Evolutionary conservation across 2,888 invertebrate species (phyloP).

Genomic region (Tuta absoluta): DNA sequence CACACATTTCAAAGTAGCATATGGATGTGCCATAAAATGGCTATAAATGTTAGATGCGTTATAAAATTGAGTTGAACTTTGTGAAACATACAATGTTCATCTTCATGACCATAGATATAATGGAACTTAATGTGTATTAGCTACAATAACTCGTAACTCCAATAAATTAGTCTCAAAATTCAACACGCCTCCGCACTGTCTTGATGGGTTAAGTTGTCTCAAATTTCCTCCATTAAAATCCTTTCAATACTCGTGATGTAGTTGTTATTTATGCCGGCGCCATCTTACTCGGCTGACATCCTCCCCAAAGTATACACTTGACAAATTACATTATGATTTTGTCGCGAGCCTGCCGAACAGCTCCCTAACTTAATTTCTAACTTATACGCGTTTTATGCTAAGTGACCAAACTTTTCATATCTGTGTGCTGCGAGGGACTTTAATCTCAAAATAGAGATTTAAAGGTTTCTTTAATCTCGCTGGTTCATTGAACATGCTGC

Average conservation of each 20-base stretch:
- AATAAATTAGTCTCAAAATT: constrained; percentile 6
- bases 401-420: constrained; percentile 46
- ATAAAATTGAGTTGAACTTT: constrained; percentile 4
- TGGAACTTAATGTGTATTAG: neutral
- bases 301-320: constrained; percentile 43
- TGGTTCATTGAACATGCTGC: constrained; percentile 33
- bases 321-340: constrained; percentile 71
- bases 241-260: constrained; percentile 11
- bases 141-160: constrained; percentile 1
- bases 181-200: neutral
- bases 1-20: neutral
- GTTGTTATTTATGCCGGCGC: constrained; percentile 11
- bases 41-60: constrained; percentile 12
- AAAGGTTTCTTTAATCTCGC: constrained; percentile 38
- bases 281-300: constrained; percentile 5
- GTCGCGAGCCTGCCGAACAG: constrained; percentile 53
- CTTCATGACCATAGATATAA: neutral
- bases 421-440: constrained; percentile 31
- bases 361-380: constrained; percentile 57
- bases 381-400: constrained; percentile 49
- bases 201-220: constrained; percentile 18
- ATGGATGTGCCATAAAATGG: neutral
- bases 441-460: constrained; percentile 31
- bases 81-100: constrained; percentile 7
- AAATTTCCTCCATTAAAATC: constrained; percentile 16